Conservation (phyloP, 2,113 vertebrate species). For the Climacteris rufus region DNA sequence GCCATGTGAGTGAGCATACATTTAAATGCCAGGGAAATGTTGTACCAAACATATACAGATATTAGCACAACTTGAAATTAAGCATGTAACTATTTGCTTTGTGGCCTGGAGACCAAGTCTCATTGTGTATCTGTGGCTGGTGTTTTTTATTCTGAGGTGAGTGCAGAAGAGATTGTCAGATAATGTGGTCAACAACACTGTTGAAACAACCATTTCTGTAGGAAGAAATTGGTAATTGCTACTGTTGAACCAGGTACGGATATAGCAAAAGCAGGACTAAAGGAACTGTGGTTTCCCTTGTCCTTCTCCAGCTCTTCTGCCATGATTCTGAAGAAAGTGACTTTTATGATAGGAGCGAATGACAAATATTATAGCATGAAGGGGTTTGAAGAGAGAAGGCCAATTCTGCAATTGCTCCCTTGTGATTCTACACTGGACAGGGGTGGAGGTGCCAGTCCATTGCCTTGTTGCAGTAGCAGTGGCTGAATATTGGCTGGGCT, state of each 20-base stretch:
- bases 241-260: not conserved
- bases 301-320: not conserved
- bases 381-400: not conserved
- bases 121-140: not conserved
- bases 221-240: not conserved
- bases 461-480: not conserved
- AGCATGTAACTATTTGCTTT: not conserved
- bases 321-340: not conserved
- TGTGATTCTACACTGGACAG: not conserved
- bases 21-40: not conserved
- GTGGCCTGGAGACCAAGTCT: not conserved
- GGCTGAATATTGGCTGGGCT: not conserved
- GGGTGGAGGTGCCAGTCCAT: not conserved
- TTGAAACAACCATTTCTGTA: not conserved
- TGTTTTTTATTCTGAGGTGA: not conserved
- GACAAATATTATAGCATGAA: not conserved
- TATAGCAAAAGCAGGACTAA: not conserved
- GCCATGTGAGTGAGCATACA: not conserved
- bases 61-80: not conserved
- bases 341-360: not conserved
- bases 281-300: not conserved
- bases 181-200: not conserved
- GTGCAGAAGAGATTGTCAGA: not conserved
- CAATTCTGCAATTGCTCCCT: fast-evolving
- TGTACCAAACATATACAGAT: not conserved